Evolutionary conservation across 2,113 vertebrate species (phyloP).

Genomic region (Brachirus orientalis): DNA sequence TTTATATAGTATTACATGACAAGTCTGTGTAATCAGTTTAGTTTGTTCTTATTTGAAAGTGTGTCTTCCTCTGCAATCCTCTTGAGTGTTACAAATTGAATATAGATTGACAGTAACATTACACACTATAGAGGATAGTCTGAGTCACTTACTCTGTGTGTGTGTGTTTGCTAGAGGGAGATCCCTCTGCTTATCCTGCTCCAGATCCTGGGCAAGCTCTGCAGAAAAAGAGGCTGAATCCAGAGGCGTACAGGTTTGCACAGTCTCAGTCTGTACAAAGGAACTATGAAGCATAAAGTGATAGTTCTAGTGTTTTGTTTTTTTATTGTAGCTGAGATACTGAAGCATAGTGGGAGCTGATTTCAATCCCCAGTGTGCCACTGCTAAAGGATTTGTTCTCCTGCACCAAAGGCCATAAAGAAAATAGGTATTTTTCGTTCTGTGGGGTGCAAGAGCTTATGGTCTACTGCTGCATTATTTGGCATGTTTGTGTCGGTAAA

Average conservation of each 20-base stretch:
- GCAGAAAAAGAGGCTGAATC: constrained; percentile 61
- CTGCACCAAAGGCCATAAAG: too few species aligned
- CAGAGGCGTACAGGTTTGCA: constrained; percentile 65
- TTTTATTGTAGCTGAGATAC: too few species aligned
- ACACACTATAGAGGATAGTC: constrained; percentile 3
- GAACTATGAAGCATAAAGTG: too few species aligned
- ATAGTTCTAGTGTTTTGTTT: too few species aligned
- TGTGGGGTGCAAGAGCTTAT: too few species aligned
- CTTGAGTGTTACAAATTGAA: constrained; percentile 8
- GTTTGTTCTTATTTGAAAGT: background rate
- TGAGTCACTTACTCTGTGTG: constrained; percentile 22
- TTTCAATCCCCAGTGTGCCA: too few species aligned
- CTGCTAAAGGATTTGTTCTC: too few species aligned
- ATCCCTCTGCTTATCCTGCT: constrained; percentile 76
- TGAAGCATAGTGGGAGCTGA: too few species aligned
- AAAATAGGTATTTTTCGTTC: too few species aligned
- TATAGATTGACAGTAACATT: constrained; percentile 43
- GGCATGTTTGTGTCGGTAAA: too few species aligned
- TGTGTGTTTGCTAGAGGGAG: constrained; percentile 62
- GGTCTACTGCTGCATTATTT: too few species aligned
- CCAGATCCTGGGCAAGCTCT: constrained; percentile 51
- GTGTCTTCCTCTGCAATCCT: constrained; percentile 21
- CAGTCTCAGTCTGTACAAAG: background rate
- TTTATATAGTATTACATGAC: background rate
- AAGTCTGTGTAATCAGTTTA: background rate